Evolutionary conservation across 2,888 invertebrate genomes (phyloP).

Genomic region (Crocallis elinguaria): DNA sequence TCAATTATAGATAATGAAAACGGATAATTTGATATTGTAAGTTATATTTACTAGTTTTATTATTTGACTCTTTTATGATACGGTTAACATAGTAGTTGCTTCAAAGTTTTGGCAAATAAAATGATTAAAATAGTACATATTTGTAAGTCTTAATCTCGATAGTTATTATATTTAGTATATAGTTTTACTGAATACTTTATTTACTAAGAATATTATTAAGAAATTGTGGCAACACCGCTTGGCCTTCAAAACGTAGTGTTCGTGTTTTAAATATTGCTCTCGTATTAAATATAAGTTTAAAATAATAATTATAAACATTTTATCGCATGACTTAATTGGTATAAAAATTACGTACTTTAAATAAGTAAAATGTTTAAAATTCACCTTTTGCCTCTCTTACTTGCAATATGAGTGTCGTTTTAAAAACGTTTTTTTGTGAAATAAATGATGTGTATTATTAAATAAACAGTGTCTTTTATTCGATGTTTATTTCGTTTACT

Average conservation of each 20-base stretch:
- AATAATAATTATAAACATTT: conserved; percentile 40
- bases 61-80: conserved; percentile 51
- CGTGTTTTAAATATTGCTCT: conserved; percentile 60
- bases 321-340: conserved; percentile 60
- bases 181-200: conserved; percentile 1
- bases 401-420: conserved; percentile 84
- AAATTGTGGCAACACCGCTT: conserved; percentile 83
- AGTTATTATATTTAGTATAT: background rate
- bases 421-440: conserved; percentile 80
- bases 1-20: conserved; percentile 79
- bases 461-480: conserved; percentile 55
- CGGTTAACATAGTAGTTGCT: conserved; percentile 45
- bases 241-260: conserved; percentile 81
- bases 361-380: conserved; percentile 62
- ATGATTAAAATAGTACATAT: conserved; percentile 16
- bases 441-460: conserved; percentile 76
- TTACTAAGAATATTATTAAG: conserved; percentile 38
- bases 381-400: conserved; percentile 77
- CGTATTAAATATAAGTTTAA: conserved; percentile 46
- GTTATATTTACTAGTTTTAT: conserved; percentile 49
- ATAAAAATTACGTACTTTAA: conserved; percentile 50
- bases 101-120: conserved; percentile 16
- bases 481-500: too few relatives aligned
- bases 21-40: conserved; percentile 62
- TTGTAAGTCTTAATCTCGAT: conserved; percentile 61